Base-by-base conservation (phyloP, 2,888 invertebrate species). In the Polietes domitor region DNA sequence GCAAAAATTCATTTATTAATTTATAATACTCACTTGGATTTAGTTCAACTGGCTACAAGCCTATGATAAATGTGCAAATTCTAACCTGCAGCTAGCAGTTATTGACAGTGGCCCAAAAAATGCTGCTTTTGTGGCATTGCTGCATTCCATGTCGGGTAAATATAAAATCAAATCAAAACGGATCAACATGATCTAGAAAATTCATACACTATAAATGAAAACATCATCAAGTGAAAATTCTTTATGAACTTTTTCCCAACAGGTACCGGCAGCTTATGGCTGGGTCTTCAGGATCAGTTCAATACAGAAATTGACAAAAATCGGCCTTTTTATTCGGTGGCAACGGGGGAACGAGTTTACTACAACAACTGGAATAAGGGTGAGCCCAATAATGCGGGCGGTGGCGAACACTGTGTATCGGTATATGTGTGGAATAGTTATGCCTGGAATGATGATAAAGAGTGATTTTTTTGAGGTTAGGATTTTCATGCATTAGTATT, bases 31-130 rank as follows among this genome's bases (percentile, higher is more conserved):
- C n/a, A n/a, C n/a, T n/a, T n/a, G n/a, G 6, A 61, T 63, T 63
- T 63, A 63, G 63, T 63, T 5, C n/a, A 63, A 63, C 37, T 63
- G 37, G 32, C 32, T 63, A 1, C 63, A 63, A 17, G 63, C 63
- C 17, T 10, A 32, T 37, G 63, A 37, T 17, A 17, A 63, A 3
- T 63, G 63, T 63, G n/a, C 63, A 0, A n/a, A 17, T 1, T n/a
- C 17, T 17, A 9, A 17, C 10, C 17, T 63, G 37, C 63, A 63
- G 6, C 17, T 63, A 1, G 17, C 19, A 37, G 9, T 28, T 1
- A 37, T 63, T n/a, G 63, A 32, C 17, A 37, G 5, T 63, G 17
- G 15, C 5, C 17, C 1, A 4, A 63, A 63, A 19, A 63, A 63
- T 37, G 2, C 28, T 5, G 61, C 61, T n/a, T 5, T 61, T 15